phyloP scores from a whole-genome alignment of 2,888 invertebrate species.

The Drosophila borealis region DNA sequence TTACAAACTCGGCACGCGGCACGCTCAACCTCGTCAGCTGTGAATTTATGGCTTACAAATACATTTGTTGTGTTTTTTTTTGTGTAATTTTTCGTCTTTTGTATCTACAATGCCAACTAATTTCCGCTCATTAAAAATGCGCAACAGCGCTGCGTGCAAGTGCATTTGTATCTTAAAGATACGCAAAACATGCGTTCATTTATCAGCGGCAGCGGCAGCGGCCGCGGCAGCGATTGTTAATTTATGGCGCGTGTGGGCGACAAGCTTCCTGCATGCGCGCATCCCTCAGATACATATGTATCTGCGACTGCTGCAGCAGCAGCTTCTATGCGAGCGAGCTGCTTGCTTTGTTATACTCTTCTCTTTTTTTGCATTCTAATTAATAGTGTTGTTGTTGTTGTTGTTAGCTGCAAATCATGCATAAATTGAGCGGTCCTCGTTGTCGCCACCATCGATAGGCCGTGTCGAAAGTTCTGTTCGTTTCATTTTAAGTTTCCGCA shows the following conservation, averaged over 20 bases:
- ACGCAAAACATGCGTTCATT: slow-evolving; percentile 72
- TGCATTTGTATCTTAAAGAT: slow-evolving; percentile 69
- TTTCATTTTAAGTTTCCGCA: slow-evolving; percentile 34
- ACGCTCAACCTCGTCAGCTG: slow-evolving; percentile 38
- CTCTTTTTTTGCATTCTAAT: slow-evolving; percentile 53
- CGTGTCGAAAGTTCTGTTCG: slow-evolving; percentile 14
- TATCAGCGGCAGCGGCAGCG: slow-evolving; percentile 59
- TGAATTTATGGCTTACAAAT: slow-evolving; percentile 59
- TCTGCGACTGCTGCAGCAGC: slow-evolving; percentile 9
- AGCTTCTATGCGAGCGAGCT: slow-evolving; percentile 12
- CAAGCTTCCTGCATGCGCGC: slow-evolving; percentile 62
- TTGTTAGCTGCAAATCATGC: slow-evolving; percentile 62
- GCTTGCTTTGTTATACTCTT: neutral
- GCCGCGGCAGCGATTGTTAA: slow-evolving; percentile 50
- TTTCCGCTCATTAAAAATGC: slow-evolving; percentile 78
- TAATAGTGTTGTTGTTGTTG: slow-evolving; percentile 44
- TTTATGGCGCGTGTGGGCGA: slow-evolving; percentile 70
- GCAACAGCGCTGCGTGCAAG: slow-evolving; percentile 48
- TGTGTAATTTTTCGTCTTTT: slow-evolving; percentile 18
- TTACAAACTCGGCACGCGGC: slow-evolving; percentile 48
- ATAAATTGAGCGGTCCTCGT: slow-evolving; percentile 51
- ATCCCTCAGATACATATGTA: slow-evolving; percentile 42
- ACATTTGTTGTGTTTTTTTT: slow-evolving; percentile 22
- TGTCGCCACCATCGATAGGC: slow-evolving; percentile 54
- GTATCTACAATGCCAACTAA: slow-evolving; percentile 67